Percentiles rank a stretch among this genome's conserved stretches.
Conservation (phyloP, 1,140 invertebrate genomes). For the Eupristina koningsbergeri region DNA sequence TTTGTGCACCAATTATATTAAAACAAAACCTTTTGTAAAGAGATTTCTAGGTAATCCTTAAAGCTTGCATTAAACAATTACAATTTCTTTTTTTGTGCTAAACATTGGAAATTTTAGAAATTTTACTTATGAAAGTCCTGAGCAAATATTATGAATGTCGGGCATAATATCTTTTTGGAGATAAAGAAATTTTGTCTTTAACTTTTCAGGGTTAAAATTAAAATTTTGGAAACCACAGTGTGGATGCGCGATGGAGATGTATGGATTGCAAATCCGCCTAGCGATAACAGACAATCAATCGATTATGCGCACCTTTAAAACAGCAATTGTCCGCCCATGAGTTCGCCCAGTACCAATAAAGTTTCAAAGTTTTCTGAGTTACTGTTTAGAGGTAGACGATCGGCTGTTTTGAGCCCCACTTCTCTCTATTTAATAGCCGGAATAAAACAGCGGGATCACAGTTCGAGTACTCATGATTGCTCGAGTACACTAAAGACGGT, state of each 20-base stretch:
- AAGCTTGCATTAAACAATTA: neutral
- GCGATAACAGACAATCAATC: conserved; percentile 10
- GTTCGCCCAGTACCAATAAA: neutral
- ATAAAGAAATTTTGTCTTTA: neutral
- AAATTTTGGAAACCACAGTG: neutral
- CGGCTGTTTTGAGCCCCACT: neutral
- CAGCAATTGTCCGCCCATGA: neutral
- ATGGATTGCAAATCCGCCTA: neutral
- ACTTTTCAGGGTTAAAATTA: too few relatives aligned
- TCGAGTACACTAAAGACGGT: too few relatives aligned
- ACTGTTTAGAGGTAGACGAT: too few relatives aligned
- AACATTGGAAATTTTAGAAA: neutral
- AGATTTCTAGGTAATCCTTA: too few relatives aligned
- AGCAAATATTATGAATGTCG: neutral
- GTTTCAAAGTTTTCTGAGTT: too few relatives aligned
- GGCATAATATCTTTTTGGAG: neutral
- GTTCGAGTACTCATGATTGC: too few relatives aligned
- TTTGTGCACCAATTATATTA: too few relatives aligned
- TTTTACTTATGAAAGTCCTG: neutral
- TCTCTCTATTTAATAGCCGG: neutral
- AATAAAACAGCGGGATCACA: neutral
- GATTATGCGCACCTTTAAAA: conserved; percentile 26
- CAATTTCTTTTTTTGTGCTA: neutral
- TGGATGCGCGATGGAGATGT: neutral
- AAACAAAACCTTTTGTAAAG: too few relatives aligned